Base-by-base conservation (phyloP, 2,113 vertebrate genomes). In the Acinonyx jubatus region DNA sequence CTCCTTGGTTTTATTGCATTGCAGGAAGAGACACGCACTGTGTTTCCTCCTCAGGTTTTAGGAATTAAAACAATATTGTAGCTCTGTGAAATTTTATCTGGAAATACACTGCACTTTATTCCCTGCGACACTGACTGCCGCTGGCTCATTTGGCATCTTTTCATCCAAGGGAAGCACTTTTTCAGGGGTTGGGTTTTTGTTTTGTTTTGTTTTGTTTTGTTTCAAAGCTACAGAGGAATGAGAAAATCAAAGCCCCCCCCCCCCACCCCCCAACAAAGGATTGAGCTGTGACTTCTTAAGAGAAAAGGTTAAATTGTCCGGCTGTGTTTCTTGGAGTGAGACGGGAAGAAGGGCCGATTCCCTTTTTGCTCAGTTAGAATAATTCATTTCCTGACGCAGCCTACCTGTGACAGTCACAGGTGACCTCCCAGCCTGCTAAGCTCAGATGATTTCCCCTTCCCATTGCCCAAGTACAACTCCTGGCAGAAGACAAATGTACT, bases 1-100 rank as follows among this genome's bases (percentile, higher is more conserved):
- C 94, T 68, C 50, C 94, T 66, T 76, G 9, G 11, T 10, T 91
- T 97, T 69, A 33, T 52, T 9, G 23, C 5, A 0, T 55, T 57
- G 80, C 80, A 94, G 86, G 81, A 98, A 98, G 84, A 89, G 41
- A 74, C 68, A 86, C 36, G 68, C 55, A 12, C 84, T 31, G 3
- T 29, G 95, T 66, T 97, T 94, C 93, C 96, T 97, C 95, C 83
- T 90, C 95, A 78, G 93, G 78, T 89, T 97, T 89, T 92, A 63
- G 94, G 98, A 97, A 98, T 98, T 98, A 98, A 98, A 98, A 98
- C 96, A 94, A 84, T 73, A 95, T 1, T 23, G 79, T 65, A 95
- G 86, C 90, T 90, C 76, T 73, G 87, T 95, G 93, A 93, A 93
- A 97, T 91, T 86, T 80, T 94, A 93, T 88, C 95, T 93, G 96